These are phyloP conservation scores for Leucopternis melanops DNA, from an alignment of 2,113 vertebrate species.

Conservation along the genomic window DNA sequence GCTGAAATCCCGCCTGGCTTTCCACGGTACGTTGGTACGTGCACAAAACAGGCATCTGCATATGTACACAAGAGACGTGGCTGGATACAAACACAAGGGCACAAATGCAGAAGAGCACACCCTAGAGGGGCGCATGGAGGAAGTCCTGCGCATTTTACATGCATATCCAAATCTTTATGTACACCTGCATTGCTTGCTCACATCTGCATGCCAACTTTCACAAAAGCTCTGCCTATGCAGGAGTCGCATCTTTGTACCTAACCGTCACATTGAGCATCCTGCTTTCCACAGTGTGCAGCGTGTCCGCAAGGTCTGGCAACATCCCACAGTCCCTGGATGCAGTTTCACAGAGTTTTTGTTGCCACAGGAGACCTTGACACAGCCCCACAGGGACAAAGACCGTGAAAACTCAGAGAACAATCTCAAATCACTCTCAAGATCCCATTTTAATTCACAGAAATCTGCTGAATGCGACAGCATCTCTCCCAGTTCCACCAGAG, in stretches of 20 bases:
- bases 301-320: neutral
- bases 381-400: neutral
- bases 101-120: neutral
- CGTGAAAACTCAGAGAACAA: neutral
- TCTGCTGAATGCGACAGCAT: neutral
- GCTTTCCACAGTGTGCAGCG: neutral
- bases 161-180: neutral
- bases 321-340: rapidly evolving
- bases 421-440: neutral
- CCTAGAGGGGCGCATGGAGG: too few relatives aligned
- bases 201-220: neutral
- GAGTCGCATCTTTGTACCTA: neutral
- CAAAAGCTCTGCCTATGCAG: neutral
- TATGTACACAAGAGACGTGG: rapidly evolving
- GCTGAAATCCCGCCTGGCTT: neutral
- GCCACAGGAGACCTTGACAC: neutral
- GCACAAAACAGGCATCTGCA: neutral
- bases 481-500: rapidly evolving
- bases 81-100: neutral
- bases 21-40: rapidly evolving
- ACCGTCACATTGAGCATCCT: neutral
- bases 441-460: neutral
- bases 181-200: neutral
- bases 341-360: neutral
- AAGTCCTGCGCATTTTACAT: neutral